Conservation (phyloP, 1,140 invertebrate species). For the Hydropsyche tenuis region DNA sequence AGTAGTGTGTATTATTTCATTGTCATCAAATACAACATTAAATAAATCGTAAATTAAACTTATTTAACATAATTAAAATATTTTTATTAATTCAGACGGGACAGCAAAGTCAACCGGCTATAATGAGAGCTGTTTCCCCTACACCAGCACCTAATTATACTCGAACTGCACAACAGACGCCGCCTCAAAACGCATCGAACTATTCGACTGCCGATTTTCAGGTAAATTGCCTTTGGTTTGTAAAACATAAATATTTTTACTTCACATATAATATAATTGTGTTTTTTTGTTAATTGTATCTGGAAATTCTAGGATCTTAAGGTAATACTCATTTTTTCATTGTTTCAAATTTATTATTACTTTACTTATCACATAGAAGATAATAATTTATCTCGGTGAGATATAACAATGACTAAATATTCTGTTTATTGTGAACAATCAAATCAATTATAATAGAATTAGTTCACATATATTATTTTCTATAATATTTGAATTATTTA, state of each 20-base stretch:
- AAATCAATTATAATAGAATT: not conserved
- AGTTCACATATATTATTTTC: no score
- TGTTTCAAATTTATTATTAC: no score
- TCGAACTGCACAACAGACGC: conserved; percentile 39
- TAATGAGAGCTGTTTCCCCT: conserved; percentile 61
- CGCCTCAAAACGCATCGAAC: conserved; percentile 55
- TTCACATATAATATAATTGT: no score
- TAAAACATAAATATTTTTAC: not conserved
- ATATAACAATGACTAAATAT: not conserved
- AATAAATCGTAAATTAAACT: no score
- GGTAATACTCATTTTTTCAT: no score
- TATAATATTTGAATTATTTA: no score
- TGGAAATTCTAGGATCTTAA: no score
- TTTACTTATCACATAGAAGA: not conserved
- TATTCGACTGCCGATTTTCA: conserved; percentile 63
- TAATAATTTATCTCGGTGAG: not conserved
- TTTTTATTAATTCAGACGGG: conserved; percentile 41
- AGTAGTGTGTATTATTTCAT: no score
- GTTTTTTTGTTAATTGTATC: no score
- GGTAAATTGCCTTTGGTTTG: conserved; percentile 50
- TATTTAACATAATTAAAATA: not conserved
- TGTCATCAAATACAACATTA: no score
- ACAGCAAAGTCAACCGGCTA: conserved; percentile 59
- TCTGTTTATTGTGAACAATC: not conserved
- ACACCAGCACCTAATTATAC: conserved; percentile 51